Conservation (phyloP, 2,113 vertebrate species). For the Oryctolagus cuniculus region mOryCun1.1 NC_091439.1:97608501-97609000, state of each 20-base stretch:
- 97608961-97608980: not conserved
- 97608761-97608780: slow-evolving; percentile 27
- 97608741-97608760: slow-evolving; percentile 92
- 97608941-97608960: not conserved
- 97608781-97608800: slow-evolving; percentile 6
- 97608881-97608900: not conserved
- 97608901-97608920: not conserved
- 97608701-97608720: slow-evolving; percentile 95
- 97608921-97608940: not conserved
- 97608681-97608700: slow-evolving; percentile 94
- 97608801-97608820: not conserved
- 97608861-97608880: not conserved
- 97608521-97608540: too few species aligned
- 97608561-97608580: too few species aligned
- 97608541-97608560: too few species aligned
- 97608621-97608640: slow-evolving; percentile 93
- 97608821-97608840: not conserved
- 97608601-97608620: slow-evolving; percentile 61
- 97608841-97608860: not conserved
- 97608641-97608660: slow-evolving; percentile 97
- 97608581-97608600: slow-evolving; percentile 6
- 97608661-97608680: slow-evolving; percentile 96
- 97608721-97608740: slow-evolving; percentile 93
- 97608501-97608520: too few species aligned
- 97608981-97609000: not conserved